Conservation (phyloP, 1,140 invertebrate species). For the Sweltsa coloradensis region DNA sequence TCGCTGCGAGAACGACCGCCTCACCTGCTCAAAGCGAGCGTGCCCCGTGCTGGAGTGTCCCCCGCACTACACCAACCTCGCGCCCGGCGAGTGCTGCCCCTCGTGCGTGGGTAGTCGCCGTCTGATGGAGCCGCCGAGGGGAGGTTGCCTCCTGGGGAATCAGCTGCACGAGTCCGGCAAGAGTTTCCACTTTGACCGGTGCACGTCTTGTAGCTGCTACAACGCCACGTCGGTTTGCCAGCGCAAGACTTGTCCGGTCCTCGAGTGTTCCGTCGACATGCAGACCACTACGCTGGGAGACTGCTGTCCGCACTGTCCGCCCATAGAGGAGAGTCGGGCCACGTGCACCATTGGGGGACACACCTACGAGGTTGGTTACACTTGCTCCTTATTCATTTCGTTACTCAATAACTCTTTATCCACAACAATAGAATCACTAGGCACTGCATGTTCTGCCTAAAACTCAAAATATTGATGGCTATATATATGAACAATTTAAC, state of each 20-base stretch:
- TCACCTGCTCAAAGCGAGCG: slow-evolving; percentile 69
- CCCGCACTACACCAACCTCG: slow-evolving; percentile 43
- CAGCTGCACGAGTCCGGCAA: slow-evolving; percentile 43
- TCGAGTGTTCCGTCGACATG: slow-evolving; percentile 62
- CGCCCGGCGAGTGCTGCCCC: slow-evolving; percentile 72
- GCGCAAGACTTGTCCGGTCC: slow-evolving; percentile 63
- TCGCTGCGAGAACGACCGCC: slow-evolving; percentile 56
- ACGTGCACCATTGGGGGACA: slow-evolving; percentile 49
- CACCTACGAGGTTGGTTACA: slow-evolving; percentile 45
- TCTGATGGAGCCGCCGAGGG: slow-evolving; percentile 35
- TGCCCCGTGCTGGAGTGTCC: slow-evolving; percentile 76
- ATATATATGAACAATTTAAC: too few relatives aligned
- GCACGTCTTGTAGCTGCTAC: slow-evolving; percentile 68
- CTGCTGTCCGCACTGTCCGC: slow-evolving; percentile 61
- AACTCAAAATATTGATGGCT: too few relatives aligned
- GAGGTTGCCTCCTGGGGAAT: slow-evolving; percentile 56
- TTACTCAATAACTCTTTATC: not conserved
- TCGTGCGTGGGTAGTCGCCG: slow-evolving; percentile 51
- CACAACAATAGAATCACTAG: too few relatives aligned
- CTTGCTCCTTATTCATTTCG: not conserved
- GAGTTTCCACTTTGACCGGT: slow-evolving; percentile 54
- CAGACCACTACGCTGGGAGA: slow-evolving; percentile 47
- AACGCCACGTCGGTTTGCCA: slow-evolving; percentile 66
- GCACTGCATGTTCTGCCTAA: too few relatives aligned
- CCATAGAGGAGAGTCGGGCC: slow-evolving; percentile 43